These are phyloP conservation scores for Drosophila paucipuncta DNA, from an alignment of 2,888 invertebrate species.

Conservation along the genomic window DNA sequence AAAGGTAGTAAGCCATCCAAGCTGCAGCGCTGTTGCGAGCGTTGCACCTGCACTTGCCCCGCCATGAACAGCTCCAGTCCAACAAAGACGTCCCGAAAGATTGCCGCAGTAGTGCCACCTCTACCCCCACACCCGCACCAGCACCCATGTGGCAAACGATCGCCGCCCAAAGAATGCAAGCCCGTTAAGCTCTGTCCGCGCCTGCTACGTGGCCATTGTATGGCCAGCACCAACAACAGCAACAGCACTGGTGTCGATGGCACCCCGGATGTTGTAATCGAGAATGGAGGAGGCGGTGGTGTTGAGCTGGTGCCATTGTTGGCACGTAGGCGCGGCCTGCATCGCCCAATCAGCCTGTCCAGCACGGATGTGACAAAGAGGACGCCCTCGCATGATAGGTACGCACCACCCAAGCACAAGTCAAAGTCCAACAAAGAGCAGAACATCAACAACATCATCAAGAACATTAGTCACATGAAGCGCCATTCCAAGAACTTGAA, in stretches of 20 bases:
- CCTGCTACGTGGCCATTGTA: conserved; percentile 54
- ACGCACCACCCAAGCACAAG: conserved; percentile 82
- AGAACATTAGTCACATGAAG: conserved; percentile 73
- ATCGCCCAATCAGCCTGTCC: conserved; percentile 86
- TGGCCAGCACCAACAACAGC: conserved; percentile 47
- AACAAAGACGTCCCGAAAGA: conserved; percentile 55
- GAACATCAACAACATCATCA: conserved; percentile 74
- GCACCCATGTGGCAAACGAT: conserved; percentile 18
- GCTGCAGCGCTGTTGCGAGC: conserved; percentile 80
- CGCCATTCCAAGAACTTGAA: conserved; percentile 69
- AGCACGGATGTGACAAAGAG: conserved; percentile 87
- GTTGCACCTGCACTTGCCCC: conserved; percentile 84
- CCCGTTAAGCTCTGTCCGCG: conserved; percentile 76
- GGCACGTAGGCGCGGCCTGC: conserved; percentile 88
- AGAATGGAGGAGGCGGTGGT: conserved; percentile 86
- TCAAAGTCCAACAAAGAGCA: conserved; percentile 65
- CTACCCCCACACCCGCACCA: background rate
- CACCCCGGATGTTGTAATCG: conserved; percentile 29
- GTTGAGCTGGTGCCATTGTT: conserved; percentile 92
- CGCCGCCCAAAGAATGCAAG: conserved; percentile 57
- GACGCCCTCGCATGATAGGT: conserved; percentile 85
- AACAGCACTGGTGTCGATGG: conserved; percentile 22
- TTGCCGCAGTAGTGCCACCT: conserved; percentile 10
- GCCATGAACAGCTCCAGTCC: conserved; percentile 66
- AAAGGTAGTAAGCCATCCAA: conserved; percentile 69